Evolutionary conservation across 2,113 vertebrate genomes (phyloP).

Genomic region (Lophotis ruficrista): DNA sequence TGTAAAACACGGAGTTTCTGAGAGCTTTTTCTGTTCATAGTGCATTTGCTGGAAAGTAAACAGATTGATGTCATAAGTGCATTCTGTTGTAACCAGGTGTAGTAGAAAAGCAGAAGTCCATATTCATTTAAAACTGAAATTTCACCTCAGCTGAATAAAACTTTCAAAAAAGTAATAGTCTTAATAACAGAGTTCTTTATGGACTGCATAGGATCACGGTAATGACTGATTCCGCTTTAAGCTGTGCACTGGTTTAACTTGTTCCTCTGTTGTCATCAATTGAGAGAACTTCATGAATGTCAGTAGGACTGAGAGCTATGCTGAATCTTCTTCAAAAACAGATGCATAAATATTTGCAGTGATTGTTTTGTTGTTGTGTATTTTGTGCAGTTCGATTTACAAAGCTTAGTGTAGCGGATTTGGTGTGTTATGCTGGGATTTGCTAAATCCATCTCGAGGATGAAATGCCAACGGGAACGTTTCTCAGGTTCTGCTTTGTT

Average conservation of each 20-base stretch:
- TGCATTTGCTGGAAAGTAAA: background rate
- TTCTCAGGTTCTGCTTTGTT: background rate
- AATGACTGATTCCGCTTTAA: background rate
- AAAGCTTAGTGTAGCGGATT: background rate
- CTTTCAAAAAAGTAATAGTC: background rate
- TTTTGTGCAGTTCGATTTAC: background rate
- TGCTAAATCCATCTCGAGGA: background rate
- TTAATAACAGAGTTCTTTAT: background rate
- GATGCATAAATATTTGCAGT: background rate
- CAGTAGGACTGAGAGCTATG: background rate
- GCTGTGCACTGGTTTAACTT: background rate
- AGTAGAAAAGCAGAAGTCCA: background rate
- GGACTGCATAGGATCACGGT: accelerated
- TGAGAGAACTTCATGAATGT: background rate
- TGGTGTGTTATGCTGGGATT: background rate
- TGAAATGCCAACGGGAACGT: background rate
- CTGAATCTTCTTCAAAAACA: background rate
- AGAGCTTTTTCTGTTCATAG: background rate
- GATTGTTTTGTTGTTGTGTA: background rate
- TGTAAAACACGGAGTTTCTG: background rate
- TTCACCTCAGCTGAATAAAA: background rate
- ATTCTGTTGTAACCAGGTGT: background rate
- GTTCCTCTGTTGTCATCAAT: background rate
- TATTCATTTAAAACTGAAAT: background rate
- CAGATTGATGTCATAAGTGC: background rate